Conservation (phyloP, 2,113 vertebrate species). For the Lonchura striata region DNA sequence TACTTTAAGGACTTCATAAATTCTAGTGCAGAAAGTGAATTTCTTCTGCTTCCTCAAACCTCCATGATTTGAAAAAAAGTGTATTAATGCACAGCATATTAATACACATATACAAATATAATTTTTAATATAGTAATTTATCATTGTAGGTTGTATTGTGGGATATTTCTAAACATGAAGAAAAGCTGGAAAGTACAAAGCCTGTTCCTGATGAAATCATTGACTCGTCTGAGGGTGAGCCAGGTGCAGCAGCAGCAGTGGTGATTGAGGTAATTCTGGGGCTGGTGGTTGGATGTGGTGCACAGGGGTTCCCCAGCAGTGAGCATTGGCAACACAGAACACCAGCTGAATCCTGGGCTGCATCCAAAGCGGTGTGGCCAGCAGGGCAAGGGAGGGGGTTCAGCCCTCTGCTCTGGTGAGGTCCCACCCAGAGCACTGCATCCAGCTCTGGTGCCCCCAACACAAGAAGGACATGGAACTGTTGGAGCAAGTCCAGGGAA, state of each 20-base stretch:
- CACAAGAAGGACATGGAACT: not conserved
- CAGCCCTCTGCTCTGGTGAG: not conserved
- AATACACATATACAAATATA: not conserved
- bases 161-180: slow-evolving; percentile 83
- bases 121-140: not conserved
- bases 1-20: not conserved
- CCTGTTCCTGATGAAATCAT: not conserved
- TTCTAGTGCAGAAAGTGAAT: not conserved
- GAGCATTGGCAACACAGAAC: not conserved
- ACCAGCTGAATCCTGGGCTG: not conserved
- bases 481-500: not conserved
- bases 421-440: not conserved
- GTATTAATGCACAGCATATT: fast-evolving
- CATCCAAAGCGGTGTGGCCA: not conserved
- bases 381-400: not conserved
- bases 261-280: not conserved
- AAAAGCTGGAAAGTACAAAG: slow-evolving; percentile 70
- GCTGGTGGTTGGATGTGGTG: not conserved
- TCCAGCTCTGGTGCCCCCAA: not conserved
- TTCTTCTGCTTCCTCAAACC: not conserved
- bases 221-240: not conserved
- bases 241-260: not conserved
- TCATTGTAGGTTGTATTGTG: slow-evolving; percentile 83
- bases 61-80: not conserved
- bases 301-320: not conserved